Percentiles rank a stretch among this genome's conserved stretches.
Conservation (phyloP, 2,797 vertebrate species). For the Podarcis siculus region DNA sequence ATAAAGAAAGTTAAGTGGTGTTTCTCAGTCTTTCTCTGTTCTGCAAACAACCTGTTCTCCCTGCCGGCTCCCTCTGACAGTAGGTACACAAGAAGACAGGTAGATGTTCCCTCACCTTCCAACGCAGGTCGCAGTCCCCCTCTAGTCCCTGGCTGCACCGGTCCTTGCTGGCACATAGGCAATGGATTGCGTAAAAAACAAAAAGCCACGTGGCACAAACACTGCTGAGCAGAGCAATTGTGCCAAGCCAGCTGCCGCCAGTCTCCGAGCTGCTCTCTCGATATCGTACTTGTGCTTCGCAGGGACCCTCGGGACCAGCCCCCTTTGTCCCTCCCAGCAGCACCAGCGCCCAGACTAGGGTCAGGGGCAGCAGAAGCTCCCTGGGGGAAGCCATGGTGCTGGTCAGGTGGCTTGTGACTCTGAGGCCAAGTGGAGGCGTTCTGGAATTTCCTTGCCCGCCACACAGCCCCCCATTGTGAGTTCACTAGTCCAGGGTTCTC, state of each 20-base stretch:
- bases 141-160: not conserved
- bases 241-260: not conserved
- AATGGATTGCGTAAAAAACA: not conserved
- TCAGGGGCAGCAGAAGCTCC: not conserved
- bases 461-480: slow-evolving; percentile 9
- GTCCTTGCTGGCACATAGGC: not conserved
- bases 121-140: rapidly evolving
- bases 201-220: not conserved
- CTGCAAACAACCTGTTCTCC: not conserved
- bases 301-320: not conserved
- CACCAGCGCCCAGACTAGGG: not conserved
- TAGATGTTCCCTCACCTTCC: not conserved
- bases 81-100: not conserved
- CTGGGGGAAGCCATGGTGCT: not conserved
- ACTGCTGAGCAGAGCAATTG: not conserved
- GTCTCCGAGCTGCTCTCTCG: not conserved
- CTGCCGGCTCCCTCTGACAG: not conserved
- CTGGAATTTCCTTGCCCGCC: not conserved
- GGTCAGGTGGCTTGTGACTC: not conserved
- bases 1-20: no score
- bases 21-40: no score
- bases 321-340: rapidly evolving
- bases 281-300: not conserved
- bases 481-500: not conserved
- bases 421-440: not conserved